Evolutionary conservation across 1,140 invertebrate species (phyloP).

Genomic region (Cyclina sinensis): DNA sequence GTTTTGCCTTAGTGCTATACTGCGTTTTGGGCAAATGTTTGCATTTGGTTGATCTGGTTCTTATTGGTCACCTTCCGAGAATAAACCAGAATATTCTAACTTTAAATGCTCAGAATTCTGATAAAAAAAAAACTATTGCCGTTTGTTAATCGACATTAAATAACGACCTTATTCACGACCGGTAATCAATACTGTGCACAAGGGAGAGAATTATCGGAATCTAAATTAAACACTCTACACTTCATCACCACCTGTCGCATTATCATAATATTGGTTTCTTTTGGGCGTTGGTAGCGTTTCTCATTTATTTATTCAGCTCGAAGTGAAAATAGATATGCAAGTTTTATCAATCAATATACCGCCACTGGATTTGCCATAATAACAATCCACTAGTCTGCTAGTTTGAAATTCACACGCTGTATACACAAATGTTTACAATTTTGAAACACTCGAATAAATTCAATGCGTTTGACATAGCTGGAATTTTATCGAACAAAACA

Average conservation of each 20-base stretch:
- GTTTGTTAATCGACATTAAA: too few relatives aligned
- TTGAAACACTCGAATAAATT: conserved; percentile 39
- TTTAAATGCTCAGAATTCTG: too few relatives aligned
- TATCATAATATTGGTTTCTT: conserved; percentile 21
- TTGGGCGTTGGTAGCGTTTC: conserved; percentile 12
- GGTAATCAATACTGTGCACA: neutral
- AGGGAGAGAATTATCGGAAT: neutral
- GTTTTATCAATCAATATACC: neutral
- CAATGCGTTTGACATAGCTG: conserved; percentile 25
- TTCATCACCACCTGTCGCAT: conserved; percentile 31
- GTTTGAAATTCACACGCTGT: neutral
- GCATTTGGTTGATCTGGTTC: too few relatives aligned
- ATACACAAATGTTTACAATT: conserved; percentile 25
- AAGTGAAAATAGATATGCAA: conserved; percentile 7
- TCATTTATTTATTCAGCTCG: neutral
- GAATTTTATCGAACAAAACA: conserved; percentile 47
- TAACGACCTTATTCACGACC: too few relatives aligned
- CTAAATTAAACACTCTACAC: too few relatives aligned
- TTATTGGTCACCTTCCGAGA: too few relatives aligned
- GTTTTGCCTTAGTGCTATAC: too few relatives aligned
- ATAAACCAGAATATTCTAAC: too few relatives aligned
- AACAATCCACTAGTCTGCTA: neutral
- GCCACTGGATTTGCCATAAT: neutral
- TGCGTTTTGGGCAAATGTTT: too few relatives aligned
- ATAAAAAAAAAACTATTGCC: too few relatives aligned